These are phyloP conservation scores for Aleiodes sp. DNA, from an alignment of 1,140 invertebrate species.

Conservation along the genomic window DNA sequence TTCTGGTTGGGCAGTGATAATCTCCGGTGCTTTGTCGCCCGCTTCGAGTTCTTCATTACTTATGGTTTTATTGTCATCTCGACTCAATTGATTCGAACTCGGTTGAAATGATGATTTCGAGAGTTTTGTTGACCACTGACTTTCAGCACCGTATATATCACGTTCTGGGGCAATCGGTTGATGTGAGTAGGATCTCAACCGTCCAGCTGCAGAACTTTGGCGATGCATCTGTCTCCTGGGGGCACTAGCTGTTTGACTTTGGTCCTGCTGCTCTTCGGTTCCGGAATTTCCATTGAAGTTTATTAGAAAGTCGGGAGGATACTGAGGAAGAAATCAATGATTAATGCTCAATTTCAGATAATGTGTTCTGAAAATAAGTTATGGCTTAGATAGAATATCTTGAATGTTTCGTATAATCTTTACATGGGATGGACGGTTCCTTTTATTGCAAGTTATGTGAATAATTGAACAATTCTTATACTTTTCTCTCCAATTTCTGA, in stretches of 20 bases:
- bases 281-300: conserved; percentile 45
- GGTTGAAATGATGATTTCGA: conserved; percentile 69
- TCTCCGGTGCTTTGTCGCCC: conserved; percentile 44
- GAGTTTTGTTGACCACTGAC: conserved; percentile 74
- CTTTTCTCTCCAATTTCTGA: too few species aligned
- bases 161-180: conserved; percentile 27
- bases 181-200: conserved; percentile 22
- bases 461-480: too few species aligned
- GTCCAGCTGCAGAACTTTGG: conserved; percentile 40
- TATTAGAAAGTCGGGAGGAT: conserved; percentile 55
- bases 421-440: too few species aligned
- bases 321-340: too few species aligned
- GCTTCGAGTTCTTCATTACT: conserved; percentile 15
- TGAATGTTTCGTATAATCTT: too few species aligned
- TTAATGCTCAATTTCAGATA: too few species aligned
- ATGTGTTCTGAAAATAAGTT: too few species aligned
- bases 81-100: conserved; percentile 62
- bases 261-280: conserved; percentile 17
- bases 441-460: too few species aligned
- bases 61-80: conserved; percentile 38
- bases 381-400: too few species aligned
- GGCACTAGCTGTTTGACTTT: background rate
- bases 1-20: conserved; percentile 55
- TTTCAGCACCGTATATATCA: conserved; percentile 65
- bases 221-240: background rate